Percentiles rank a stretch among this genome's conserved stretches.
phyloP scores from a whole-genome alignment of 2,797 vertebrate genomes.

The Coregonus sp. region DNA sequence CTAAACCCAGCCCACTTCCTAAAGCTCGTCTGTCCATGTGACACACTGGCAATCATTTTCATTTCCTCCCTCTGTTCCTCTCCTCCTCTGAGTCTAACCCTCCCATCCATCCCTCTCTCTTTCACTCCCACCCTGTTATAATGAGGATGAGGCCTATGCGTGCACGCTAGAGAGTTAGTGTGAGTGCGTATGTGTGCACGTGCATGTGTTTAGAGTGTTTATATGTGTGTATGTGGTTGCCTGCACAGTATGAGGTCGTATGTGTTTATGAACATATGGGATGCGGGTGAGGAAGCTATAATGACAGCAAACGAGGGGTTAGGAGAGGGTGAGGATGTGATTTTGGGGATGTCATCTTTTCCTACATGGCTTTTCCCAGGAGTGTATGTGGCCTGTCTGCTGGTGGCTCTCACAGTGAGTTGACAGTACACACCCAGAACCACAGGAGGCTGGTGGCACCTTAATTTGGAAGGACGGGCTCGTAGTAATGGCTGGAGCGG shows the following conservation, averaged over 20 bases:
- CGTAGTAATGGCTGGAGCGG: no score
- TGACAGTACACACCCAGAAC: neutral
- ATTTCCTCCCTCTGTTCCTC: neutral
- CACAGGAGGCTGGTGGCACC: no score
- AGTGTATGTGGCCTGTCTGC: constrained; percentile 15
- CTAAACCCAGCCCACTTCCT: neutral
- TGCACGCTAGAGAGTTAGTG: neutral
- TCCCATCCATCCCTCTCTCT: neutral
- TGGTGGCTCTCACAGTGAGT: neutral
- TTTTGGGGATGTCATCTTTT: constrained; percentile 8
- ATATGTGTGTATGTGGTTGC: constrained; percentile 1
- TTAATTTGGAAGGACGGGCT: no score
- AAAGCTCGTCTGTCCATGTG: neutral
- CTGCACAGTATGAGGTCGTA: neutral
- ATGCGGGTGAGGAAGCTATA: neutral
- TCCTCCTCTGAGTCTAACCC: neutral
- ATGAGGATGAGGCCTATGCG: neutral
- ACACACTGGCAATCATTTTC: neutral
- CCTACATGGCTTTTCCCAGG: constrained; percentile 48
- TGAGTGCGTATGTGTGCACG: neutral
- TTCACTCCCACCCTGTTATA: neutral
- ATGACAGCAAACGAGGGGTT: neutral
- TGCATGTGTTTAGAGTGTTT: neutral
- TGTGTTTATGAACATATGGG: neutral
- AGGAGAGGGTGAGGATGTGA: neutral